Conservation (phyloP, 64 coral and sea anemone genomes). For the Stichodactyla helianthus region DNA sequence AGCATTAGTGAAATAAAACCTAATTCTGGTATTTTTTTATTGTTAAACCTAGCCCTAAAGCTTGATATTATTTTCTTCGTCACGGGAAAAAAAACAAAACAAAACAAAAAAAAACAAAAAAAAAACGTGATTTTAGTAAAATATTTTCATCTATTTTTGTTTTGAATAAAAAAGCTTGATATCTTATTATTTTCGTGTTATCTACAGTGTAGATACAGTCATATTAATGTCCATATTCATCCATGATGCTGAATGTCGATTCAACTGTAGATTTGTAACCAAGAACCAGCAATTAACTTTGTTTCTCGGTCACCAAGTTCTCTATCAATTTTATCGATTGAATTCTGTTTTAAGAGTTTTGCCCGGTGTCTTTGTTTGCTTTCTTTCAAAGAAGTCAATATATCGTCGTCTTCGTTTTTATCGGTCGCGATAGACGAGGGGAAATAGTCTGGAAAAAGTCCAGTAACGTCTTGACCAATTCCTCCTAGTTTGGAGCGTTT, state of each 20-base stretch:
- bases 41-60: neutral
- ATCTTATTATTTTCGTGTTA: neutral
- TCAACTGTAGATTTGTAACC: conserved; percentile 28
- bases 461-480: neutral
- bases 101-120: too few species aligned
- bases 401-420: conserved; percentile 14
- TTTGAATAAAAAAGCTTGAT: neutral
- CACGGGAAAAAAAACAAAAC: too few species aligned
- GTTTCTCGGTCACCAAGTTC: conserved; percentile 26
- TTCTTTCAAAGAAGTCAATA: conserved; percentile 1
- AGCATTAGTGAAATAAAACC: neutral
- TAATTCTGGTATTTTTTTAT: neutral
- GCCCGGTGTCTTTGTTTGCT: conserved; percentile 21
- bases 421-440: neutral
- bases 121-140: neutral
- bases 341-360: conserved; percentile 17
- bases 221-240: neutral
- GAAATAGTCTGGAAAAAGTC: conserved; percentile 9
- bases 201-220: neutral
- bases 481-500: conserved; percentile 9
- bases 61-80: neutral
- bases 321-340: conserved; percentile 22
- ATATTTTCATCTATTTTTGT: neutral
- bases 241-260: neutral
- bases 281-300: conserved; percentile 9